Base-by-base conservation (phyloP, 2,113 vertebrate genomes). In the Ariopsis seemanni region DNA sequence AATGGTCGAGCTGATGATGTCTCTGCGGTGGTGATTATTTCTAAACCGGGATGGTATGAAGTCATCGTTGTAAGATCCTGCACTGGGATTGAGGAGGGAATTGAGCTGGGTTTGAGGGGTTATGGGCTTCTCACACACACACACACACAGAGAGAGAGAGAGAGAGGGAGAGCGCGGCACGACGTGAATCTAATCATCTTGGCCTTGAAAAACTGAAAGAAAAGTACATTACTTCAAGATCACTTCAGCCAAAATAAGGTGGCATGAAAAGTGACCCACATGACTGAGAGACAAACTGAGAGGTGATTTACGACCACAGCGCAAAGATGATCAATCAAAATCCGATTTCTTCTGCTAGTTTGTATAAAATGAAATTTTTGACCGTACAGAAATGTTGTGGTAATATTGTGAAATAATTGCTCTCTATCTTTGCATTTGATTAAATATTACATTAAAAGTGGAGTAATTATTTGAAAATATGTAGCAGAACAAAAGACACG, bases 21-120 rank as follows among this genome's bases (percentile, higher is more conserved):
- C 85, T 83, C 88, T 62, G 78, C 27, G 30, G 83, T 55, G 82
- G 62, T 88, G 77, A 72, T 89, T 87, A 89, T 77, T 75, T 65
- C 62, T 60, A 57, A 22, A 65, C 30, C 63, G 63, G 14, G 69
- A 87, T 67, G 79, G 62, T 18, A 58, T 85, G 30, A 57, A 86
- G 78, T 42, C 65, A 0, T 62, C 48, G 50, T 85, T 65, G 83
- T 62, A n/a, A 62, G 27, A 82, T 34, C 52, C 15, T 87, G 82
- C 79, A 52, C 65, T 62, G 86, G 22, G 79, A 50, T 72, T 74
- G 79, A n/a, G 18, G 25, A 65, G 75, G 75, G 78, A 74, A 72
- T 82, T 58, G 65, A 52, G n/a, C 17, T n/a, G 27, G 55, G 50
- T 60, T 60, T 58, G 85, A 86, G 78, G 62, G 55, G 86, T 87